Percentiles rank a stretch among this genome's conserved stretches.
Evolutionary conservation across 2,113 vertebrate genomes (phyloP).

Genomic region (Cacatua alba): DNA sequence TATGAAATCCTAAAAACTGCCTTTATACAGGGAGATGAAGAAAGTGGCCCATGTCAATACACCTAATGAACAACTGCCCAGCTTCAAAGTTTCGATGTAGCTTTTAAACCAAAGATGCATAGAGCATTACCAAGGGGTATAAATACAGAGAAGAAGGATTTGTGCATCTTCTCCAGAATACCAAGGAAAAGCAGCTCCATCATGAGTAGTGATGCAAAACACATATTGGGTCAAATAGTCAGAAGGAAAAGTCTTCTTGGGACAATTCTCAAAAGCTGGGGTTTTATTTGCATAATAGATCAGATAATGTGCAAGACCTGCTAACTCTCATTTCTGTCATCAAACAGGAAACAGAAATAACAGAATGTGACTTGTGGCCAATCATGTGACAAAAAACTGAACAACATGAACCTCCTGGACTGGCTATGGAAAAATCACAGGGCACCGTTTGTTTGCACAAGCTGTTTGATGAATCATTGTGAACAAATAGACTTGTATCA

Average conservation of each 20-base stretch:
- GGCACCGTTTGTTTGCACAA: neutral
- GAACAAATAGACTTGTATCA: neutral
- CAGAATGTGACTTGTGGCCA: constrained; percentile 5
- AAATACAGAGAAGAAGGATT: neutral
- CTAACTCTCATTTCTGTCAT: neutral
- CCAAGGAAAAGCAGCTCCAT: neutral
- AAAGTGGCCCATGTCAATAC: fast-evolving
- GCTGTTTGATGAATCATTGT: neutral
- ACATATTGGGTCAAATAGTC: fast-evolving
- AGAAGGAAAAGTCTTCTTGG: neutral
- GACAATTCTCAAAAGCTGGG: neutral
- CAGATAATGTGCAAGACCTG: neutral
- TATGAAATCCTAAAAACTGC: neutral
- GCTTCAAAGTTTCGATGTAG: neutral
- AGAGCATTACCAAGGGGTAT: neutral
- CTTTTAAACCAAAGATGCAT: neutral
- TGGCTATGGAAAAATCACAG: neutral
- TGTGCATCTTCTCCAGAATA: neutral
- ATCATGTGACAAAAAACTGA: neutral
- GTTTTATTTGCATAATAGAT: neutral
- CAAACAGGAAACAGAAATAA: constrained; percentile 43
- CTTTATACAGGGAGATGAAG: neutral
- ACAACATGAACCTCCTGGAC: neutral
- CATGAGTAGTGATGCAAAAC: neutral
- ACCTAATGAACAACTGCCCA: neutral